phyloP scores from a whole-genome alignment of 2,113 vertebrate species.

The Pipa parva region DNA sequence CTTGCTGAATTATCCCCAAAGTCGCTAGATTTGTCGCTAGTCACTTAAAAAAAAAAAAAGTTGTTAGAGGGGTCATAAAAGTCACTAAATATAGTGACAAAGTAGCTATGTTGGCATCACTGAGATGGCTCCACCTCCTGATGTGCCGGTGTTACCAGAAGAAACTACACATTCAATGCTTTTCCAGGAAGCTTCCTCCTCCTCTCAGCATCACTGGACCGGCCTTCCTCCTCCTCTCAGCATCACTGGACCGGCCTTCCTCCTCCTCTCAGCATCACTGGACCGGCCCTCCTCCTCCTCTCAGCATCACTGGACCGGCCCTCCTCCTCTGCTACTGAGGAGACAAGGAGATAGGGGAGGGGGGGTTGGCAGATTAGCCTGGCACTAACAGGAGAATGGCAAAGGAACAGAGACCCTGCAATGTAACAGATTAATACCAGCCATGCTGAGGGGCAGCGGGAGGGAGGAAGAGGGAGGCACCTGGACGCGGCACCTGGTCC shows the following conservation, averaged over 20 bases:
- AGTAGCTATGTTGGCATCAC: background rate
- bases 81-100: too few species aligned
- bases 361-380: background rate
- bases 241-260: background rate
- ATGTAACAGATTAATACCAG: conserved; percentile 2
- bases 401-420: background rate
- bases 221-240: too few species aligned
- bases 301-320: background rate
- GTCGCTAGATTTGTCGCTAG: too few species aligned
- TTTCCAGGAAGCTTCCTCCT: background rate
- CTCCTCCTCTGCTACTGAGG: conserved; percentile 2
- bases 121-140: background rate
- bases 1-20: too few species aligned
- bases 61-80: too few species aligned
- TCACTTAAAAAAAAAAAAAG: too few species aligned
- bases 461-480: conserved; percentile 7
- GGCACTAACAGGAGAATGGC: conserved; percentile 11
- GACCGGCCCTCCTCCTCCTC: conserved; percentile 7
- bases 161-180: conserved; percentile 32
- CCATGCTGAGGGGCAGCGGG: conserved; percentile 21
- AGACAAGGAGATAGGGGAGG: conserved; percentile 18
- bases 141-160: background rate
- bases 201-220: too few species aligned
- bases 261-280: background rate
- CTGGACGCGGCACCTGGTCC: too few species aligned